Base-by-base conservation (phyloP, 2,888 invertebrate genomes). In the Lasioglossum calceatum region DNA sequence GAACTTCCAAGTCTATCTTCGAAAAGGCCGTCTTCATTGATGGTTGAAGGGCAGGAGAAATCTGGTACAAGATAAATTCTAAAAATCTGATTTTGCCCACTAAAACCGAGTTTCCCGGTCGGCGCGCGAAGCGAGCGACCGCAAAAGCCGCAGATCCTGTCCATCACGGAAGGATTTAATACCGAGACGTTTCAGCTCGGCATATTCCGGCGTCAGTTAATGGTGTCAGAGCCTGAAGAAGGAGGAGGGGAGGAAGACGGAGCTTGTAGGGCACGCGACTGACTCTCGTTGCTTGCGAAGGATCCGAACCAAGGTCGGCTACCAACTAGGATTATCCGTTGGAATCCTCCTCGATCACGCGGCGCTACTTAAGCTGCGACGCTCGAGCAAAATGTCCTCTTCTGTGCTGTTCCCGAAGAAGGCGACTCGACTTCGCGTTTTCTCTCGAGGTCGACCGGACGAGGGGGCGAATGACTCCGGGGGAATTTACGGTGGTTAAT, bases 191-290 rank as follows among this genome's bases (percentile, higher is more conserved):
- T 85, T 85, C 76, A 85, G 39, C n/a, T 85, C 85, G 72, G 36
- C 36, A 77, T 76, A 71, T 81, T 83, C 58, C 79, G 77, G 73
- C 79, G 82, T 87, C 82, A n/a, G 71, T 71, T 85, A 84, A 90
- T 88, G 88, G 81, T 80, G 88, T 90, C 86, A 81, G 77, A 61
- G 79, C 75, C 64, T 58, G 54, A 54, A n/a, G 54, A 54, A 10
- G 23, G 3, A 54, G 3, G 32, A 32, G 80, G 67, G 54, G 54
- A 54, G 54, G 8, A 54, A 23, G 10, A 23, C 54, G 10, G 54
- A 87, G 72, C 87, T 82, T 87, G 90, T 89, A 91, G 89, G 92
- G 90, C 92, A 92, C 91, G 92, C 90, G 92, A 91, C 91, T 87
- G 23, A 54, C 74, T 84, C 84, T 67, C 78, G 81, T 64, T 36